Conservation (phyloP, 2,888 invertebrate genomes). For the Mythimna impura region DNA sequence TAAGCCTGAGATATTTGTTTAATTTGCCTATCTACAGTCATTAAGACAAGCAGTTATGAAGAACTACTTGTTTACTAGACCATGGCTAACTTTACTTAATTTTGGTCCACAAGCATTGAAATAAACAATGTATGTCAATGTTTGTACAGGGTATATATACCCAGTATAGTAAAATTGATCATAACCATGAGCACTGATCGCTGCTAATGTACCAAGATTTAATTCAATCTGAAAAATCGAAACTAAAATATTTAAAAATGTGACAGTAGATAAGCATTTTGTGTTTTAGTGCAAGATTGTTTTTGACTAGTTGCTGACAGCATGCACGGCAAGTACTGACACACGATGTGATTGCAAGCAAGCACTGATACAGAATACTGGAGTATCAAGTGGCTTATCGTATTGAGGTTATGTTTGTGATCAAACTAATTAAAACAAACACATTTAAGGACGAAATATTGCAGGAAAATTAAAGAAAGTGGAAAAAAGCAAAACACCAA, state of each 20-base stretch:
- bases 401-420: conserved; percentile 76
- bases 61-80: conserved; percentile 3
- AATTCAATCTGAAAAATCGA: conserved; percentile 5
- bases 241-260: neutral
- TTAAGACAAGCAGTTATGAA: neutral
- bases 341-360: conserved; percentile 17
- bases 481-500: conserved; percentile 71
- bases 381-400: conserved; percentile 8
- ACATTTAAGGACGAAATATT: conserved; percentile 42
- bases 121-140: conserved; percentile 2
- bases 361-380: conserved; percentile 8
- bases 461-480: conserved; percentile 57
- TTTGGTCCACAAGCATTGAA: neutral
- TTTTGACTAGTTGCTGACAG: conserved; percentile 4
- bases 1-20: neutral
- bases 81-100: conserved; percentile 11
- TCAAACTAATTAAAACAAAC: conserved; percentile 51
- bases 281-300: conserved; percentile 10
- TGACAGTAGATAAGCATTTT: conserved; percentile 22
- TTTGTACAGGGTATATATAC: neutral
- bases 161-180: neutral
- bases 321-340: conserved; percentile 30
- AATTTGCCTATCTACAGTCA: neutral
- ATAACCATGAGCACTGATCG: neutral
- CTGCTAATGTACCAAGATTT: neutral